Conservation (phyloP, 2,113 vertebrate species). For the Cervus canadensis region DNA sequence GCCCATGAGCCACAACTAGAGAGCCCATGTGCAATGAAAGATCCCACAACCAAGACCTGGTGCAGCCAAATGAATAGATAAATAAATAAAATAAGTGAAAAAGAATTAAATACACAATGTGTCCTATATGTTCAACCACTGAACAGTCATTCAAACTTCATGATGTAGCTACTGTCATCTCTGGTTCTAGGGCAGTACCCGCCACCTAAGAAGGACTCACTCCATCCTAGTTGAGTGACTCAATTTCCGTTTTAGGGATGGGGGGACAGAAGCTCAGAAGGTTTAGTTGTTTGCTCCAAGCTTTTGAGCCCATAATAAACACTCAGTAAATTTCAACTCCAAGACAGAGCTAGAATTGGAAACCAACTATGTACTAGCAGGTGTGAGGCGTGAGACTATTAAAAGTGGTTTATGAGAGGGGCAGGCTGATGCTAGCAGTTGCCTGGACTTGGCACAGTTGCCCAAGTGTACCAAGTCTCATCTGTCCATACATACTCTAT, state of each 20-base stretch:
- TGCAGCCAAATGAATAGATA: not conserved
- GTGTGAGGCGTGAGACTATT: not conserved
- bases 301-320: not conserved
- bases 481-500: not conserved
- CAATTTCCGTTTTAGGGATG: not conserved
- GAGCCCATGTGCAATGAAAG: not conserved
- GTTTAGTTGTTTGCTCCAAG: not conserved
- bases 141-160: accelerated
- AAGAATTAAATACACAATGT: not conserved
- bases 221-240: not conserved
- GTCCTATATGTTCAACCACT: not conserved
- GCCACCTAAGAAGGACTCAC: not conserved
- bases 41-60: not conserved
- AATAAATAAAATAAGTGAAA: not conserved
- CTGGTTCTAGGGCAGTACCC: not conserved
- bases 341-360: not conserved
- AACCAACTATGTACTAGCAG: not conserved
- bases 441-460: not conserved
- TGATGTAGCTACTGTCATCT: not conserved
- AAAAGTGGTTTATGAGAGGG: not conserved
- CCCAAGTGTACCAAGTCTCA: not conserved
- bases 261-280: not conserved
- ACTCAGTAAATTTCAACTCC: not conserved
- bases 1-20: not conserved
- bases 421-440: not conserved